Evolutionary conservation across 2,888 invertebrate genomes (phyloP), one percentile per base, ranked within the genome.

Genomic region (Drosophila tanythrix): DNA sequence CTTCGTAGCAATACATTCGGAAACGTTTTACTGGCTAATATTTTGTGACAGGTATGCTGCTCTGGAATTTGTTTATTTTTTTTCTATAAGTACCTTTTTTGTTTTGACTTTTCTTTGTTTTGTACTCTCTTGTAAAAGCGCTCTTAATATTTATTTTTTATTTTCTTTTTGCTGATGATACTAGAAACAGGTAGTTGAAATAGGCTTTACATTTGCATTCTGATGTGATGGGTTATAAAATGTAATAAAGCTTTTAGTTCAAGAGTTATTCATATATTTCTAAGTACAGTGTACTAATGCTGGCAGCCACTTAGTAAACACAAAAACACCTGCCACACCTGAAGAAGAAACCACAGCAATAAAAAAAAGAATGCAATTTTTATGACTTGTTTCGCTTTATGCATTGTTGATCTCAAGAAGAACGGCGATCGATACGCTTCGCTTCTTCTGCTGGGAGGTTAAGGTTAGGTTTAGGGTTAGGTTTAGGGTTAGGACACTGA

Each of bases 391-490:
- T 75, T 58, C 58, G 76, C 58, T 75, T 35, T 21, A 55, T 66
- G 59, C 57, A 57, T 58, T 67, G 29, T 38, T 51, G 40, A 70
- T 61, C 36, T n/a, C 21, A 40, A 36, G 15, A 36, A 48, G 31
- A 55, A 33, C 27, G 55, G 21, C 43, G n/a, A 21, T 43, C 36
- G 67, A n/a, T 56, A 52, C 64, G 81, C 72, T 50, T 66, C 68
- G 79, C n/a, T 80, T 72, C 81, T 35, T 36, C 6, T 40, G 27
- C 56, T 51, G 3, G 46, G 62, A 62, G 76, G 76, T 75, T 75
- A 75, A 70, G 75, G 50, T 62, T 75, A 46, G 64, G 21, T 7
- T 46, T n/a, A n/a, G 21, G 75, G 50, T 62, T 75, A 46, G 64
- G 21, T 7, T 46, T 33, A 33, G 21, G 61, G 67, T 68, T 65